Evolutionary conservation across 2,113 vertebrate genomes (phyloP).

Genomic region (Corynorhinus townsendii): DNA sequence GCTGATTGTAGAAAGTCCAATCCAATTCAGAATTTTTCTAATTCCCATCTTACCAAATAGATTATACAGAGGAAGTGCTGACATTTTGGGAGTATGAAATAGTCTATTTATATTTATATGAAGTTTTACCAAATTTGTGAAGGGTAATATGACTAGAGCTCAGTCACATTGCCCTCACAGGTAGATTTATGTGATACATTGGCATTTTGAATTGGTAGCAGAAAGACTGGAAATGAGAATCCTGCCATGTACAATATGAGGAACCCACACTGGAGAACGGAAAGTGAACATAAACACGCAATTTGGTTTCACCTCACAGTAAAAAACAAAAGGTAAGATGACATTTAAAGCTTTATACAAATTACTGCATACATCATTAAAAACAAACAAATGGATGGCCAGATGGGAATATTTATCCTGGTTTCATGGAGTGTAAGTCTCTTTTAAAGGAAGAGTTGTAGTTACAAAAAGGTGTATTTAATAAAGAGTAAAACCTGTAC

Average conservation of each 20-base stretch:
- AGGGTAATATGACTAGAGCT: not conserved
- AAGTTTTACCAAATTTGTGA: not conserved
- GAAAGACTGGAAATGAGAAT: conserved; percentile 2
- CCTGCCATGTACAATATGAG: not conserved
- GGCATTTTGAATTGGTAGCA: not conserved
- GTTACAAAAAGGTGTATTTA: not conserved
- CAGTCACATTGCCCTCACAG: not conserved
- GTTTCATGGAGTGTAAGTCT: not conserved
- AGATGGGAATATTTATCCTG: not conserved
- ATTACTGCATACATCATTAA: not conserved
- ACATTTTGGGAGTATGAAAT: not conserved
- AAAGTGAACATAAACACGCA: not conserved
- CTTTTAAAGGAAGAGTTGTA: conserved; percentile 15
- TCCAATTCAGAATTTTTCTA: not conserved
- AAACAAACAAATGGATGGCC: not conserved
- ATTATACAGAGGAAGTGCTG: not conserved
- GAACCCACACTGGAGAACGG: not conserved
- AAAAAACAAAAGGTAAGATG: conserved; percentile 3
- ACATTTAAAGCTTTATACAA: conserved; percentile 19
- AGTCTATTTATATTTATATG: not conserved
- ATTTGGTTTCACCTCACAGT: not conserved
- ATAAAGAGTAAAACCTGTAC: not conserved
- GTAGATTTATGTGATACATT: not conserved
- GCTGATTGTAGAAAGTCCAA: not conserved
- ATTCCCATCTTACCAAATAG: not conserved